Evolutionary conservation across 2,888 invertebrate genomes (phyloP).

Genomic region (Cephus rjabovi): DNA sequence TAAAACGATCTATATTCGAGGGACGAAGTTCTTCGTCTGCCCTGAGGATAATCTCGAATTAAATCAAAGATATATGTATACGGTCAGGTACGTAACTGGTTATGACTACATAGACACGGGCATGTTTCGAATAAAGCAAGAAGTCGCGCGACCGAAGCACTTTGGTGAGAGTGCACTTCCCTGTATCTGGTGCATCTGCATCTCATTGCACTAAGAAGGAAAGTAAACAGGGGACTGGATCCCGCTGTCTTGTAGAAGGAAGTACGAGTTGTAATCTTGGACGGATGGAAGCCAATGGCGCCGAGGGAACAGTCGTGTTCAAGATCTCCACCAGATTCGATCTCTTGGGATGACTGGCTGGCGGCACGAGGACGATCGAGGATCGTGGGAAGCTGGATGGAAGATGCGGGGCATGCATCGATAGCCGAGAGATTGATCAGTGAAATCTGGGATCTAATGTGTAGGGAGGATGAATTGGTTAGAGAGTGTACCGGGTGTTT

Average conservation of each 20-base stretch:
- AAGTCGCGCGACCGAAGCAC: neutral
- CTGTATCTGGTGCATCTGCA: slow-evolving; percentile 3
- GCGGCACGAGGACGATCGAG: neutral
- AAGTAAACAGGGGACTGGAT: slow-evolving; percentile 17
- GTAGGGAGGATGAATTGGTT: neutral
- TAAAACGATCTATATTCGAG: neutral
- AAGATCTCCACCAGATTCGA: neutral
- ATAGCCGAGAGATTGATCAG: neutral
- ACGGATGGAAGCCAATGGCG: neutral
- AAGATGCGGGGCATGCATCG: neutral
- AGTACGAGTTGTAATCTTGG: neutral
- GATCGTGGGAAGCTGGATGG: neutral
- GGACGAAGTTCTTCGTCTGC: neutral
- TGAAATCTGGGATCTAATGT: neutral
- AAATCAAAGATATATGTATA: neutral
- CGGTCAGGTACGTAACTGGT: neutral
- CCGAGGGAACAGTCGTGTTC: neutral
- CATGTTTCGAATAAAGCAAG: neutral
- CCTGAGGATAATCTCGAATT: neutral
- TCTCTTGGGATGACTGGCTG: neutral
- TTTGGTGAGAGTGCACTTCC: neutral
- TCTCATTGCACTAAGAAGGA: slow-evolving; percentile 11
- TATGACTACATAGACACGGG: neutral
- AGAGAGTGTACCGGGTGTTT: neutral
- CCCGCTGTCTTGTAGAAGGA: neutral